Evolutionary conservation across 2,888 invertebrate genomes (phyloP).

Genomic region (Archips xylosteana): DNA sequence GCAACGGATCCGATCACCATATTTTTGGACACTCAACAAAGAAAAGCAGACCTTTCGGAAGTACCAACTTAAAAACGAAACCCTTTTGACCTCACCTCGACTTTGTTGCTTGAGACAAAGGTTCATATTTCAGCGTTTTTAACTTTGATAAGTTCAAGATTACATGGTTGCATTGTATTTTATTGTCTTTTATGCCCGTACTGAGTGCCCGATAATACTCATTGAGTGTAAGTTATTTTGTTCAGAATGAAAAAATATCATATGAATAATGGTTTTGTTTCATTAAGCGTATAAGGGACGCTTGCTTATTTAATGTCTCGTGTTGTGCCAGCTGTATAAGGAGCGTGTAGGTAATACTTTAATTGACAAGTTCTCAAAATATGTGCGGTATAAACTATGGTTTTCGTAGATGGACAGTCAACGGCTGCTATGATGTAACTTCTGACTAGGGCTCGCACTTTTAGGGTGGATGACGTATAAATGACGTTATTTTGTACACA

Average conservation of each 20-base stretch:
- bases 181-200: slow-evolving; percentile 74
- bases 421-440: too few relatives aligned
- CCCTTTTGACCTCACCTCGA: neutral
- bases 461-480: too few relatives aligned
- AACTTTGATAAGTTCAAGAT: slow-evolving; percentile 15
- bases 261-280: slow-evolving; percentile 78
- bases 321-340: slow-evolving; percentile 37
- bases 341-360: slow-evolving; percentile 46
- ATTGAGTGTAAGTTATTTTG: slow-evolving; percentile 77
- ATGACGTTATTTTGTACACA: too few relatives aligned
- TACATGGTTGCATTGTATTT: slow-evolving; percentile 49
- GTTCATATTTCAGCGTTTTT: slow-evolving; percentile 1
- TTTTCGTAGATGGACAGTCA: neutral
- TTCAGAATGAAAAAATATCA: slow-evolving; percentile 65
- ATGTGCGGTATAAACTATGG: slow-evolving; percentile 32
- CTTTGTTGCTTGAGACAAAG: neutral
- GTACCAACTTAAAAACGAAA: slow-evolving; percentile 6
- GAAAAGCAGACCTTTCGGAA: slow-evolving; percentile 39
- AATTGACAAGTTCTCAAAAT: slow-evolving; percentile 47
- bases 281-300: slow-evolving; percentile 75
- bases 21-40: slow-evolving; percentile 48
- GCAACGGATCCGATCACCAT: slow-evolving; percentile 51
- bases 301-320: slow-evolving; percentile 67
- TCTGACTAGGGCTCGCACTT: too few relatives aligned
- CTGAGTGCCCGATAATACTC: slow-evolving; percentile 72